Evolutionary conservation across 2,113 vertebrate species (phyloP).

Genomic region (Chascanopsetta lugubris): DNA sequence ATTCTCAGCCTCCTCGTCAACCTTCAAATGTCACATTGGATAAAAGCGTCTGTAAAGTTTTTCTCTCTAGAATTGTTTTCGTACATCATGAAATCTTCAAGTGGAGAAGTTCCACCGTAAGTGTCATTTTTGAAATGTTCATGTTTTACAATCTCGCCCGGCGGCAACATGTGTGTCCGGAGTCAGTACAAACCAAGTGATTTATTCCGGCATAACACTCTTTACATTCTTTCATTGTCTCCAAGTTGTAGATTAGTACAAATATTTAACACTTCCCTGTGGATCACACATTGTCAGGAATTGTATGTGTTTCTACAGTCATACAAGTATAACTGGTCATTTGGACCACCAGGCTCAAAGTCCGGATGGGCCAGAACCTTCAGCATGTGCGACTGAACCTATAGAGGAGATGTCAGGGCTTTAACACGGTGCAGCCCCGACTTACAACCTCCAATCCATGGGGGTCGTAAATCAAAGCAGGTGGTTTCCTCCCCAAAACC

Average conservation of each 20-base stretch:
- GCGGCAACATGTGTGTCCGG: background rate
- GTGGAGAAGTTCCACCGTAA: too few species aligned
- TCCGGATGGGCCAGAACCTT: slow-evolving; percentile 20
- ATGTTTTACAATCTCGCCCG: background rate
- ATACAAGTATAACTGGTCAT: slow-evolving; percentile 20
- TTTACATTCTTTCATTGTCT: background rate
- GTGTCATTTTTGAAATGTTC: background rate
- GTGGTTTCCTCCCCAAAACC: slow-evolving; percentile 71
- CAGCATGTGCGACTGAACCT: slow-evolving; percentile 32
- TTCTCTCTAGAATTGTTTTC: too few species aligned
- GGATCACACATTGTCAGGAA: slow-evolving; percentile 6
- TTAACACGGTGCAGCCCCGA: slow-evolving; percentile 45
- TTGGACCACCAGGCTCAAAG: slow-evolving; percentile 16
- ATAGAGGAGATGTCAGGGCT: slow-evolving; percentile 54
- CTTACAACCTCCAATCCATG: slow-evolving; percentile 50
- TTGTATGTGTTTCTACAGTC: slow-evolving; percentile 8
- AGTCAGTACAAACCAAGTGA: background rate
- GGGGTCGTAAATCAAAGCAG: slow-evolving; percentile 79
- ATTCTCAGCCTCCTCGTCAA: too few species aligned
- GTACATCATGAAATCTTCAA: too few species aligned
- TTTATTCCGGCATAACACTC: slow-evolving; percentile 4
- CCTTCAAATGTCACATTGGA: too few species aligned
- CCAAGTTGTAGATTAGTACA: background rate
- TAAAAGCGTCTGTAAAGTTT: too few species aligned
- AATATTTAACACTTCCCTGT: background rate